phyloP scores from a whole-genome alignment of 2,797 vertebrate genomes.

The Crocidura indochinensis region DNA sequence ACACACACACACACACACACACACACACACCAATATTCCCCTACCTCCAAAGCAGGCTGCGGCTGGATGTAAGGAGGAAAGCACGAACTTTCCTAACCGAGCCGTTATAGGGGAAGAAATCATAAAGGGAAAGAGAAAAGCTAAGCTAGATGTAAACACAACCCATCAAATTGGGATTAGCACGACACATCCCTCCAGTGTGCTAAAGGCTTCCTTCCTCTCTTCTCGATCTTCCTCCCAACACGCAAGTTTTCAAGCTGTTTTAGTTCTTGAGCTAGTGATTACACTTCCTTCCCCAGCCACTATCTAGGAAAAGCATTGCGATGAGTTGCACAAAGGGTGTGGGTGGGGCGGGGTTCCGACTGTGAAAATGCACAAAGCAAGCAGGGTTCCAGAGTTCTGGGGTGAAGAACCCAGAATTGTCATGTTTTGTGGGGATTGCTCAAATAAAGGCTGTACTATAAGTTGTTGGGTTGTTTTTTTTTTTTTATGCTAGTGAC shows the following conservation, averaged over 20 bases:
- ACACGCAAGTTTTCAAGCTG: not conserved
- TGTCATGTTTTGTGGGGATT: not conserved
- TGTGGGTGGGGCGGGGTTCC: too few species aligned
- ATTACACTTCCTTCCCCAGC: slow-evolving; percentile 35
- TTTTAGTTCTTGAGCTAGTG: slow-evolving; percentile 1
- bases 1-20: slow-evolving; percentile 16
- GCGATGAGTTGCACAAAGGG: not conserved
- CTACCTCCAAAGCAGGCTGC: slow-evolving; percentile 25
- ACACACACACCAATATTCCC: not conserved
- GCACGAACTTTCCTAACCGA: slow-evolving; percentile 44
- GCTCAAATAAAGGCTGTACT: not conserved
- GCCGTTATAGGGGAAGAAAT: slow-evolving; percentile 45
- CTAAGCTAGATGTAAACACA: not conserved
- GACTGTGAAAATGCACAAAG: too few species aligned
- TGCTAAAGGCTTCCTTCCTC: not conserved
- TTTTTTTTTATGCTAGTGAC: not conserved
- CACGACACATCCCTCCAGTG: not conserved
- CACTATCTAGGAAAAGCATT: slow-evolving; percentile 39
- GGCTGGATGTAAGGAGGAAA: slow-evolving; percentile 58
- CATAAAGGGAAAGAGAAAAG: not conserved
- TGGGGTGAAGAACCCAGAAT: not conserved
- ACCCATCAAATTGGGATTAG: not conserved
- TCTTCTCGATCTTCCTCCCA: not conserved
- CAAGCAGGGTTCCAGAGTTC: too few species aligned
- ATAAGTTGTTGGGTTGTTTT: too few species aligned